These are phyloP conservation scores for Allacma fusca DNA, from an alignment of 2,888 invertebrate species.

Conservation along the genomic window DNA sequence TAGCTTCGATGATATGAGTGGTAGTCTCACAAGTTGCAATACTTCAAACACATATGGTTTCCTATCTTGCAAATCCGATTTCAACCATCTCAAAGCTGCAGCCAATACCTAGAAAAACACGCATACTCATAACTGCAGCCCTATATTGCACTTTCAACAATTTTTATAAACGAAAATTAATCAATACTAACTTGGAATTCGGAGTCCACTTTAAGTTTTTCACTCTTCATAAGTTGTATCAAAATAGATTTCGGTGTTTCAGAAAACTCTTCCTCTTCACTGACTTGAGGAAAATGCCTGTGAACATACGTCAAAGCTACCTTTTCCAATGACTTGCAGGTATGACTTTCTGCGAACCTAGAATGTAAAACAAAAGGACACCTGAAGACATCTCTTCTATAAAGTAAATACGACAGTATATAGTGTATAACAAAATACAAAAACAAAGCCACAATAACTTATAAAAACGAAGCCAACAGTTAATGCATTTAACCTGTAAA, in stretches of 20 bases:
- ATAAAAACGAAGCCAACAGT: no score
- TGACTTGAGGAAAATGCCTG: constrained; percentile 83
- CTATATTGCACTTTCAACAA: no score
- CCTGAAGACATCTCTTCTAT: no score
- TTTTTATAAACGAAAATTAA: no score
- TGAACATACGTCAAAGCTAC: constrained; percentile 83
- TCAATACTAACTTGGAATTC: constrained; percentile 79
- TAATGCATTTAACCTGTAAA: constrained; percentile 74
- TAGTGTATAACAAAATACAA: no score
- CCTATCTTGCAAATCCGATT: constrained; percentile 78
- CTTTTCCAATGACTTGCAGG: constrained; percentile 78
- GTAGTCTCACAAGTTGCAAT: constrained; percentile 80
- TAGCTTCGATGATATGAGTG: constrained; percentile 80
- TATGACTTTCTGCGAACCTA: constrained; percentile 89
- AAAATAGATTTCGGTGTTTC: constrained; percentile 82
- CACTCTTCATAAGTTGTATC: constrained; percentile 80
- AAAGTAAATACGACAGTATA: no score
- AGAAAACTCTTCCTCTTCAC: constrained; percentile 82
- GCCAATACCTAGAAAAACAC: constrained; percentile 73
- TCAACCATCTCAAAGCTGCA: constrained; percentile 87
- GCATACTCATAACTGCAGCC: no score
- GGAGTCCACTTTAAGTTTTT: constrained; percentile 84
- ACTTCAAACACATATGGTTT: constrained; percentile 87
- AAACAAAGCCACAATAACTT: no score
- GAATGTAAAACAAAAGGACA: constrained; percentile 20